Base-by-base conservation (phyloP, 1,140 invertebrate species). In the Aphaenogaster rudis region DNA sequence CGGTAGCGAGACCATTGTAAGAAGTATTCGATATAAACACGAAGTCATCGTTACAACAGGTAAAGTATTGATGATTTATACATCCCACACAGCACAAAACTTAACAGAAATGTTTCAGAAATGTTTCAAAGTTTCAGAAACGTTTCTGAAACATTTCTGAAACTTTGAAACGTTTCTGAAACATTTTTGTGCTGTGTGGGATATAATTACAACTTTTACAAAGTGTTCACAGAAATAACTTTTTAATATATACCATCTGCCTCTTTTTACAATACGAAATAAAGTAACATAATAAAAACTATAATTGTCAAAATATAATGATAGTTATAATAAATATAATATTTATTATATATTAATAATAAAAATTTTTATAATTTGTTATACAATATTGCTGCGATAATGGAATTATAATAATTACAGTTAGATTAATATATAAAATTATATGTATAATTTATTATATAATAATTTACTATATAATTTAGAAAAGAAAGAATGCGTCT, bases 1-100 rank as follows among this genome's bases (percentile, higher is more conserved):
- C 33, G 96, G 97, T 9, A 96, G 96, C 5, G 97, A 98, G 91
- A 95, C 96, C 28, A 97, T 98, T 76, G 95, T 97, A 57, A 95
- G 96, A 87, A 95, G 96, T 8, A 91, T 97, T 92, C 97, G 97
- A 7, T 92, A 94, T 8, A 86, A 96, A 7, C 94, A 95, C 78
- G 96, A 97, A 93, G 96, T 96, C 74, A 93, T 96, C 54, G 94
- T 96, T 4, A 94, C 92, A 39, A 88, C 94, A 54, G 96, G 96
- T 96, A 92, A 92, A 77, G 79, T 84, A 67, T 66, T 66, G 52
- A 67, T 52, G 8, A 42, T 13, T 74, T 77, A 28, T 28, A 28
- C 28, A 28, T 21, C 21, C 21, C 0, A 21, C 21, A 21, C 21
- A 21, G 21, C 21, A 21, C 21, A 0, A 21, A 21, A 21, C 21